Base-by-base conservation (phyloP, 2,888 invertebrate genomes). In the Eupithecia exiguata region DNA sequence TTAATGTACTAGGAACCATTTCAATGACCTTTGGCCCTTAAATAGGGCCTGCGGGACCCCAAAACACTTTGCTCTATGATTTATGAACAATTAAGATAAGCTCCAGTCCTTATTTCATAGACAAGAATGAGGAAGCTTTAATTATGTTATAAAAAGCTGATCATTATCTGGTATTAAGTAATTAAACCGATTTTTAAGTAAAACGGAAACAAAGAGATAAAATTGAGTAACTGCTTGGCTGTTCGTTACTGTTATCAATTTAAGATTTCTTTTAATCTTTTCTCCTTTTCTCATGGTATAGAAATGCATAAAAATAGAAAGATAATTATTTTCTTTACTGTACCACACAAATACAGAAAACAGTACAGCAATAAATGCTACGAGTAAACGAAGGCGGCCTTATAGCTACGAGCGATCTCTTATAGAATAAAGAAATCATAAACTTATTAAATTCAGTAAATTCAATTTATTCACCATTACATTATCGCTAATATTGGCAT, bases 1-100 rank as follows among this genome's bases (percentile, higher is more conserved):
- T 69, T 74, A 30, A 71, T 67, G 67, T 61, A 14, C 49, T n/a
- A 38, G 43, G 40, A 53, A 43, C 58, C 58, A 72, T 63, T 68
- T 65, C 40, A 40, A 71, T 69, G 67, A 75, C 69, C 71, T 75
- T 70, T 74, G 12, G 69, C 38, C 69, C 63, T 36, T 62, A 65
- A 53, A 25, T 25, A 58, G 38, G 65, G 69, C 61, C 35, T 71
- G 40, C 53, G 71, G 70, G 66, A 66, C 58, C 58, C 72, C n/a
- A 68, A 68, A 46, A 70, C 66, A 71, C 35, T 66, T 67, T 35
- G 25, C 18, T 58, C 18, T 67, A 65, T 72, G 71, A 76, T 74
- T 74, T 70, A 74, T 68, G 62, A 53, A 70, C 36, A 53, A 53
- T 40, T 61, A 21, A 46, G 73, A 73, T 67, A 67, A 46, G 49